These are phyloP conservation scores for Anastrepha ludens DNA, from an alignment of 1,140 invertebrate genomes.

Conservation along the genomic window DNA sequence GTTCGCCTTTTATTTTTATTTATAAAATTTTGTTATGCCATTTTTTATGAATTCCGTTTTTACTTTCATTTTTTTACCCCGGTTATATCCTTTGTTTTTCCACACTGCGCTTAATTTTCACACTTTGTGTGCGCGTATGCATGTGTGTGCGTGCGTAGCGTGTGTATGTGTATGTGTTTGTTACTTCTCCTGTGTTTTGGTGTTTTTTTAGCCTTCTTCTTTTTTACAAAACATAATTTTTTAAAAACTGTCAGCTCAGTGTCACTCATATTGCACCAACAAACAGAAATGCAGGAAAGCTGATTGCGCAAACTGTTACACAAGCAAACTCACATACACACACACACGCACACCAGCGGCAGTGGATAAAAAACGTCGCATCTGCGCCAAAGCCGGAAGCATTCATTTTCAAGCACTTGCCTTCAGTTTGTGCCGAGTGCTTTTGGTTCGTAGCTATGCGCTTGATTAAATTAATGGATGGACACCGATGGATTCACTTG, in stretches of 20 bases:
- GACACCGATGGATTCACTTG: neutral
- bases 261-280: conserved; percentile 41
- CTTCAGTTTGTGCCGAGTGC: neutral
- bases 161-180: neutral
- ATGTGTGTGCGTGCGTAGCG: neutral
- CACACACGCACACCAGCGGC: neutral
- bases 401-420: neutral
- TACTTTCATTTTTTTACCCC: conserved; percentile 35
- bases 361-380: neutral
- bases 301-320: conserved; percentile 8
- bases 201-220: neutral
- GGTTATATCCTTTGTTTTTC: conserved; percentile 19
- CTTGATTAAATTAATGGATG: conserved; percentile 42
- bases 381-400: neutral
- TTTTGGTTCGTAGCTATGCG: conserved; percentile 20
- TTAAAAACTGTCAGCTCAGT: conserved; percentile 48
- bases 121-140: neutral
- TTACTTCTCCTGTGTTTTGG: neutral
- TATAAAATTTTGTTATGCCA: conserved; percentile 30
- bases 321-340: neutral
- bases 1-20: conserved; percentile 2
- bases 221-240: conserved; percentile 40
- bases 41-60: neutral
- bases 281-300: conserved; percentile 29
- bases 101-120: conserved; percentile 30